Evolutionary conservation across 2,888 invertebrate genomes (phyloP), one percentile per base, ranked within the genome.

Genomic region (Hypomecis punctinalis): DNA sequence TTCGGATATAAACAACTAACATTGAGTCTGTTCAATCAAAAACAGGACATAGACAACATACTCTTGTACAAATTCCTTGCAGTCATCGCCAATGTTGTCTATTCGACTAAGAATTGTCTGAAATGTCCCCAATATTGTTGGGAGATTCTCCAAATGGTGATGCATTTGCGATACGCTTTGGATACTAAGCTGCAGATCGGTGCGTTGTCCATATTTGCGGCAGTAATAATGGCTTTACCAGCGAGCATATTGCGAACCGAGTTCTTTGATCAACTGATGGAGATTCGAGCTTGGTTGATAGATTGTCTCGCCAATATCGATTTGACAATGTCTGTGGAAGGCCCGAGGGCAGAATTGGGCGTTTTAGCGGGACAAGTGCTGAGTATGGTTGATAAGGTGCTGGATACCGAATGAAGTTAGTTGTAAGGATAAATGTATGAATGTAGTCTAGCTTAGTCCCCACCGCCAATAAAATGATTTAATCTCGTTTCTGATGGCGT

Each of bases 21-120:
- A 0, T 85, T 94, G 1, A 91, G 93, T 68, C 91, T 94, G 5
- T 91, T 93, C 66, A 91, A 92, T 13, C 80, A 94, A 7, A 93
- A 93, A 54, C 94, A 94, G 56, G 96, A 96, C 73, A 91, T 94
- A 0, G 96, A 96, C 73, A 95, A 94, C 62, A 91, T 96, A 35
- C 78, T 97, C 5, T 79, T 97, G n/a, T 88, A 95, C 0, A 94
- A 95, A 74, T 96, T 95, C 73, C 77, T 97, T 0, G 94, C 95
- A 9, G 96, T 96, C 0, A 81, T 97, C 5, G 94, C 96, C 0
- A 93, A 95, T 33, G 88, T 97, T 0, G 91, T 97, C 74, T 84
- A 94, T 55, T 94, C 95, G 0, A 94, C 96, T 0, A 94, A 95
- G 70, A 96, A 97, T 83, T 96, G 96, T 71, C 89, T 94, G 0